A percentile compares a stretch with the other conserved stretches of the same genome.
Conservation (phyloP, 1,140 invertebrate genomes). For the Bombus waltoni region DNA sequence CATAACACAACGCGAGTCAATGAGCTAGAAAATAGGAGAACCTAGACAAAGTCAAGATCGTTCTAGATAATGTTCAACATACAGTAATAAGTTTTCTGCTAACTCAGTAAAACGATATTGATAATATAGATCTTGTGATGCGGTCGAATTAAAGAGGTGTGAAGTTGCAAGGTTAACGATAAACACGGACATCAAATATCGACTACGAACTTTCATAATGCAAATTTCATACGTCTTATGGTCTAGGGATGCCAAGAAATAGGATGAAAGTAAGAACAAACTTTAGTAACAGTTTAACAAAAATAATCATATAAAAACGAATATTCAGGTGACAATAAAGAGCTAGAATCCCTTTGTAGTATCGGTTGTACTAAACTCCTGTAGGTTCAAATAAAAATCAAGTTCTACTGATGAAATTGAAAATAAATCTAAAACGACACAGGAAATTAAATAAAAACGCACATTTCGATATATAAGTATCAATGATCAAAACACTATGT, state of each 20-base stretch:
- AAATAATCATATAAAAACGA: too few species aligned
- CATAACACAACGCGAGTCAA: not conserved
- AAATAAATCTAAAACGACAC: not conserved
- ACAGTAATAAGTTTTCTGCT: too few species aligned
- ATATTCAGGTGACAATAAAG: not conserved
- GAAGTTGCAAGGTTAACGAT: not conserved
- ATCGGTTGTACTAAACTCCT: too few species aligned
- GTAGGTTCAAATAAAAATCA: too few species aligned
- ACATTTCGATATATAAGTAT: not conserved
- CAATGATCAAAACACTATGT: not conserved
- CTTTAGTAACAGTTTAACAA: not conserved
- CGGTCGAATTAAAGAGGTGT: constrained; percentile 1
- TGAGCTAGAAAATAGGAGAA: not conserved
- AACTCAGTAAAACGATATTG: not conserved
- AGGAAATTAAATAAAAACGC: not conserved
- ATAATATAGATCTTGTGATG: not conserved
- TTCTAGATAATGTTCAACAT: not conserved
- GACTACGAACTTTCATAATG: not conserved
- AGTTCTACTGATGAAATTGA: not conserved
- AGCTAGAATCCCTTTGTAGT: too few species aligned
- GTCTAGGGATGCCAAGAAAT: not conserved
- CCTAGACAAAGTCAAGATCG: not conserved
- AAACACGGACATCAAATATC: not conserved
- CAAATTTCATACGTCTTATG: not conserved
- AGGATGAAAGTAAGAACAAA: not conserved